Percentiles rank a stretch among this genome's conserved stretches.
Conservation (phyloP, 2,113 vertebrate species). For the Cottus gobio region DNA sequence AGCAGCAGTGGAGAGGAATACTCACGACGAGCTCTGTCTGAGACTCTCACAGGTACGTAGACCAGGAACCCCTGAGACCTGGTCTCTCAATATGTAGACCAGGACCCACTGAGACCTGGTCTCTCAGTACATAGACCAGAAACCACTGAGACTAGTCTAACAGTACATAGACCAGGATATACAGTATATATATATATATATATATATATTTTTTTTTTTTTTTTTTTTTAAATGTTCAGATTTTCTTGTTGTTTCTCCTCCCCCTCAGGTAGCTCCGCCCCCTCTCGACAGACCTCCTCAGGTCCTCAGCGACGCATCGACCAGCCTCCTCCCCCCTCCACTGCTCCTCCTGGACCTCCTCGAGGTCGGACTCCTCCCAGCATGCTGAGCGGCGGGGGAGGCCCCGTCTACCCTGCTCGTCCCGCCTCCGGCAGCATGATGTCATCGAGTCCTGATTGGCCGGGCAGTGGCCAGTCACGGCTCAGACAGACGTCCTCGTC, state of each 20-base stretch:
- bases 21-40: constrained; percentile 87
- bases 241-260: constrained; percentile 1
- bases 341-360: constrained; percentile 83
- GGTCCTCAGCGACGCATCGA: constrained; percentile 94
- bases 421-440: constrained; percentile 93
- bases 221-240: neutral
- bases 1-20: constrained; percentile 89
- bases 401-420: constrained; percentile 86
- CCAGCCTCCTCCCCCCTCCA: constrained; percentile 87
- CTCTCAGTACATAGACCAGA: too few relatives aligned
- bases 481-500: constrained; percentile 94
- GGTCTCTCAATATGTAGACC: too few relatives aligned
- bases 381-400: constrained; percentile 83
- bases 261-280: constrained; percentile 47
- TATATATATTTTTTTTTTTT: too few relatives aligned
- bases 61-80: neutral
- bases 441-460: constrained; percentile 86
- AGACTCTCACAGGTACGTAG: constrained; percentile 81
- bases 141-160: too few relatives aligned
- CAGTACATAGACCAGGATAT: too few relatives aligned
- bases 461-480: constrained; percentile 77
- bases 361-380: constrained; percentile 92
- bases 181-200: too few relatives aligned
- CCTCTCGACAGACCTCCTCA: constrained; percentile 66
- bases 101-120: too few relatives aligned